These are phyloP conservation scores for Onychomys arenicola DNA, from an alignment of 2,797 vertebrate species.

Conservation along the genomic window DNA sequence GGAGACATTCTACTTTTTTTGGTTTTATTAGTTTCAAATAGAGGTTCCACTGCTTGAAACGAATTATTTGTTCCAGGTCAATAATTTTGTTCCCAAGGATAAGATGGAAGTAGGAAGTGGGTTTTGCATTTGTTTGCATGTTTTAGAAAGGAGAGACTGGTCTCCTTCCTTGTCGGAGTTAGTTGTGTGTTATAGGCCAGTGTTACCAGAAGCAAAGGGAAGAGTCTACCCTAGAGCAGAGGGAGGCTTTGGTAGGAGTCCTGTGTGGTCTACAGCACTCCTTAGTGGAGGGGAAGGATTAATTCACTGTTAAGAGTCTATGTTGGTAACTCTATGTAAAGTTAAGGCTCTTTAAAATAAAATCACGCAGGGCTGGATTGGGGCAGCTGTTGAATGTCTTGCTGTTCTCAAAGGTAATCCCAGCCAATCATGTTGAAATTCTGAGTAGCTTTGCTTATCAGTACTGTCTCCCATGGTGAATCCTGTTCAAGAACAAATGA, in stretches of 20 bases:
- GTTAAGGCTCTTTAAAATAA: conserved; percentile 3
- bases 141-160: background rate
- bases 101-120: background rate
- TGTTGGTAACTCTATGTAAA: background rate
- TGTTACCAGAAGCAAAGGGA: background rate
- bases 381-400: background rate
- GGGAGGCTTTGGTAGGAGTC: background rate
- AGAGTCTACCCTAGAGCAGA: background rate
- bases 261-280: background rate
- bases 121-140: background rate
- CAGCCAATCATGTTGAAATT: conserved; percentile 48
- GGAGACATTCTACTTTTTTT: background rate
- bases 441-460: conserved; percentile 51
- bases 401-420: background rate
- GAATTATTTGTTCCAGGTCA: background rate
- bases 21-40: background rate
- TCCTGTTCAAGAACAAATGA: background rate
- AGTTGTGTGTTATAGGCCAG: background rate
- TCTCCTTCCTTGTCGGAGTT: background rate
- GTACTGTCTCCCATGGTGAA: background rate
- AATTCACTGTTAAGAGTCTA: background rate
- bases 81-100: background rate
- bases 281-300: too few relatives aligned
- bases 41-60: background rate
- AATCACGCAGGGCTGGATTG: background rate